A percentile compares a stretch with the other conserved stretches of the same genome.
These are phyloP conservation scores for Bemisia tabaci DNA, from an alignment of 1,140 invertebrate genomes.

Conservation along the genomic window DNA sequence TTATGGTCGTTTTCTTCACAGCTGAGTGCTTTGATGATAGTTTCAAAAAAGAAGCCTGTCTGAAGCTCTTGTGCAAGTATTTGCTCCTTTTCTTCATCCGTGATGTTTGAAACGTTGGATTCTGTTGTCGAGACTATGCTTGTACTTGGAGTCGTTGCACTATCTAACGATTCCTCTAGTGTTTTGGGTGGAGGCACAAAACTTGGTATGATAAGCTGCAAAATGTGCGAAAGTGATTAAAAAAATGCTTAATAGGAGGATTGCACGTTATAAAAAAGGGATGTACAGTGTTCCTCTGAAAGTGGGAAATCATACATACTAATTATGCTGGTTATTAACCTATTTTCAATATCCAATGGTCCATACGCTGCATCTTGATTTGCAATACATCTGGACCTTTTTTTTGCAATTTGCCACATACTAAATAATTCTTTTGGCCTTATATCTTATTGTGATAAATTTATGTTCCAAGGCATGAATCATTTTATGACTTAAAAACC, in stretches of 20 bases:
- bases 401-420: too few relatives aligned
- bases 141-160: conserved; percentile 14
- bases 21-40: conserved; percentile 67
- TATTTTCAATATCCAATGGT: too few relatives aligned
- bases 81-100: conserved; percentile 81
- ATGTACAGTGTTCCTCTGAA: conserved; percentile 6
- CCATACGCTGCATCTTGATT: too few relatives aligned
- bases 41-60: conserved; percentile 59
- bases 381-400: too few relatives aligned
- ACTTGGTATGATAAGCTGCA: conserved; percentile 24
- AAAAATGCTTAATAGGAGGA: background rate
- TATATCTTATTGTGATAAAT: too few relatives aligned
- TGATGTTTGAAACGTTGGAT: conserved; percentile 50
- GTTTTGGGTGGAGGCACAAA: conserved; percentile 47
- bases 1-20: conserved; percentile 89
- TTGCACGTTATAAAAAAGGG: background rate
- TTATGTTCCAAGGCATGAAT: too few relatives aligned
- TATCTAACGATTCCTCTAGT: conserved; percentile 53
- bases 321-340: too few relatives aligned
- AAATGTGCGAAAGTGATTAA: background rate
- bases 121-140: background rate
- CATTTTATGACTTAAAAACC: too few relatives aligned
- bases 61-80: conserved; percentile 35
- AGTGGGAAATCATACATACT: too few relatives aligned
- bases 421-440: too few relatives aligned